Evolutionary conservation across 1,140 invertebrate species (phyloP), one percentile per base, ranked within the genome.

Genomic region (Eueides isabella): DNA sequence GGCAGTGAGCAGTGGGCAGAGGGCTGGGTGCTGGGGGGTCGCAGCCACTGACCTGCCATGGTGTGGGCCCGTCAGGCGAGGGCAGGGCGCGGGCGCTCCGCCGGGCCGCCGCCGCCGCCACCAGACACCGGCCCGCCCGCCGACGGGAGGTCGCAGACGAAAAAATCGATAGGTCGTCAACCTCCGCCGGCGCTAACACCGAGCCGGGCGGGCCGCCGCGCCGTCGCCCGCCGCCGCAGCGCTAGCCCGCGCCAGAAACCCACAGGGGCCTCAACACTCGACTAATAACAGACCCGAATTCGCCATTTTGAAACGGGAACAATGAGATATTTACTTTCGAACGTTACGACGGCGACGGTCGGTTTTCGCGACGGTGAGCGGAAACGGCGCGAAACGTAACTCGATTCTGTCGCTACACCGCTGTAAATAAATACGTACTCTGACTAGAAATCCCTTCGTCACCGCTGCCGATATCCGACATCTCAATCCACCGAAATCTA

Each of bases 401-500:
- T 77, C 76, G 74, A 81, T 71, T 70, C 73, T 76, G 82, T 84
- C 77, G 67, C 73, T 85, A 80, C 64, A 74, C 80, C 80, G 78
- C 79, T 87, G 82, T 85, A 86, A 90, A 89, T 87, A 86, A 88
- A 93, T 93, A 95, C 95, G 94, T 95, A 96, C 95, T 95, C 95
- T 95, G 95, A 94, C 94, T 95, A 94, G 95, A 95, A 93, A 95
- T 95, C 87, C 95, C 95, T 89, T 96, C 95, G 94, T 96, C 95
- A 87, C 94, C 95, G 93, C 95, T 96, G 91, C 95, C 95, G 94
- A 95, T 94, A 95, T 96, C 95, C 92, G 95, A 96, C 95, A 96
- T 95, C 93, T 94, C 95, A 94, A 94, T 91, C 93, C 93, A 92
- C 94, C 92, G 89, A 93, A 88, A 88, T 92, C 86, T 92, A 92